Percentiles rank a stretch among this genome's conserved stretches.
These are phyloP conservation scores for Electrona antarctica DNA, from an alignment of 2,113 vertebrate species.

Conservation along the genomic window DNA sequence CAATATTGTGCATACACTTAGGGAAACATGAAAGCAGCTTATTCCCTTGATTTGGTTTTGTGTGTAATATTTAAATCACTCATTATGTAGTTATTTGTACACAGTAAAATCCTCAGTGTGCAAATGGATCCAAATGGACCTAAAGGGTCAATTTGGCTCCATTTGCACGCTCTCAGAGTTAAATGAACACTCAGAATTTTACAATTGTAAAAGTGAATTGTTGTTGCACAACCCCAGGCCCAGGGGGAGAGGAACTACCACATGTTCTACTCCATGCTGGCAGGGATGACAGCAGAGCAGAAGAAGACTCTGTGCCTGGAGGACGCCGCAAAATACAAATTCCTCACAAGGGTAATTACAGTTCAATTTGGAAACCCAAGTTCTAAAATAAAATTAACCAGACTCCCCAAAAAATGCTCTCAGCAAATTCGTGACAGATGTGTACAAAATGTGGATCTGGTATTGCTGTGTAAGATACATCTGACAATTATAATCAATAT, in stretches of 20 bases:
- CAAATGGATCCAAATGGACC: too few species aligned
- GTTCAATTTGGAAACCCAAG: background rate
- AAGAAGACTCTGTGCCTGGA: conserved; percentile 83
- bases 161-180: too few species aligned
- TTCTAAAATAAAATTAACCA: background rate
- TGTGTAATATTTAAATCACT: too few species aligned
- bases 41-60: background rate
- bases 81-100: too few species aligned
- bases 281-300: conserved; percentile 85
- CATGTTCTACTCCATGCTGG: conserved; percentile 93
- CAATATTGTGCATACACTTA: background rate
- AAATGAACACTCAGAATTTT: background rate
- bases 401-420: background rate
- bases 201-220: background rate
- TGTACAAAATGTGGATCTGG: too few species aligned
- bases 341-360: conserved; percentile 85
- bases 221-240: conserved; percentile 74
- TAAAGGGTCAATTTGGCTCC: too few species aligned
- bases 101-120: too few species aligned
- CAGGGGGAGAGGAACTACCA: conserved; percentile 92
- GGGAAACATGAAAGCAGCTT: background rate
- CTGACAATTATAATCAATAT: too few species aligned
- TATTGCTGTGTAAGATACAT: too few species aligned
- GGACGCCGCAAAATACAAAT: conserved; percentile 83
- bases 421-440: too few species aligned